Conservation (phyloP, 1,140 invertebrate species). For the Zeugodacus cucurbitae region DNA sequence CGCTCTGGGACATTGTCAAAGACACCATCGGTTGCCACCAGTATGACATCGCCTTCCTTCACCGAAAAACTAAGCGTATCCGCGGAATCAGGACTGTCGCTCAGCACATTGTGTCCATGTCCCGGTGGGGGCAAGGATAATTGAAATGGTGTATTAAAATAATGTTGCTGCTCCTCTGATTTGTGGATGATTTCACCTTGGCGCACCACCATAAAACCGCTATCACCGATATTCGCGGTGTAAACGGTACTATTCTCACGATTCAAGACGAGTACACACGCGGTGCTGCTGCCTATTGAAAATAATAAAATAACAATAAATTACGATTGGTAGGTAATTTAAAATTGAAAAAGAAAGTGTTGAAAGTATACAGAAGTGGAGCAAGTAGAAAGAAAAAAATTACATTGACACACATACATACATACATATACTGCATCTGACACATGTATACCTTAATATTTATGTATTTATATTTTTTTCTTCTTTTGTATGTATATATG, state of each 20-base stretch:
- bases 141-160: conserved; percentile 99
- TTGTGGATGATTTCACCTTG: conserved; percentile 87
- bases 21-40: conserved; percentile 96
- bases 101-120: conserved; percentile 83
- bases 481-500: neutral
- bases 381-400: too few species aligned
- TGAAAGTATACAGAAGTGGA: too few species aligned
- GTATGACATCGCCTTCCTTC: conserved; percentile 93
- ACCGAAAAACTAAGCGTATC: conserved; percentile 91
- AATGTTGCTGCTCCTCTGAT: conserved; percentile 96
- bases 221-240: conserved; percentile 98
- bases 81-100: conserved; percentile 92
- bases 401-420: too few species aligned
- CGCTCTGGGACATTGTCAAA: conserved; percentile 97
- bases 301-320: conserved; percentile 36
- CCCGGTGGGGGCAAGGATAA: conserved; percentile 92
- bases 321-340: too few species aligned
- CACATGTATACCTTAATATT: too few species aligned
- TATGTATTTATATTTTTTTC: too few species aligned
- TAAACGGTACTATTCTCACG: conserved; percentile 89
- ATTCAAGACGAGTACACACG: conserved; percentile 94
- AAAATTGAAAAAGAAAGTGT: too few species aligned
- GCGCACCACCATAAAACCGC: conserved; percentile 93
- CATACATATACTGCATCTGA: too few species aligned
- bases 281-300: conserved; percentile 90